Evolutionary conservation across 2,797 vertebrate species (phyloP).

Genomic region (Tolypeutes matacus): DNA sequence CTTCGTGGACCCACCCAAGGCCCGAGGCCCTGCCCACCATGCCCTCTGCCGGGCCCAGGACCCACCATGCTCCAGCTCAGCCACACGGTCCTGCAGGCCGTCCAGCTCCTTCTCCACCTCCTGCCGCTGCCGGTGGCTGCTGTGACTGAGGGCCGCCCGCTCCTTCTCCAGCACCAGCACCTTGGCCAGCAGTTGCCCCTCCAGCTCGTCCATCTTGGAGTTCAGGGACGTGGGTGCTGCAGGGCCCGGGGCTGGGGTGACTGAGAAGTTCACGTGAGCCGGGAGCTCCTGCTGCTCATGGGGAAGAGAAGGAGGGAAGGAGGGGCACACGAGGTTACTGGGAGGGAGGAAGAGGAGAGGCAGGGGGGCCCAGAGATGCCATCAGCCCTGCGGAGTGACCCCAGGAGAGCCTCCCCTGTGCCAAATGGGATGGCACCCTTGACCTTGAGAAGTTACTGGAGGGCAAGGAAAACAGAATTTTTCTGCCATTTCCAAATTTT

Average conservation of each 20-base stretch:
- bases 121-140: constrained; percentile 91
- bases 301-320: no score
- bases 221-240: constrained; percentile 85
- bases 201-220: constrained; percentile 94
- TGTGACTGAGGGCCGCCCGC: constrained; percentile 90
- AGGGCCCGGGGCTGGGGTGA: constrained; percentile 30
- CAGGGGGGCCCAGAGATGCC: not conserved
- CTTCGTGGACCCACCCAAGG: not conserved
- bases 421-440: constrained; percentile 88
- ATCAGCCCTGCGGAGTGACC: rapidly evolving
- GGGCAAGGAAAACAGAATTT: constrained; percentile 93
- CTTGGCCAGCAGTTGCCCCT: constrained; percentile 95
- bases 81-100: constrained; percentile 92
- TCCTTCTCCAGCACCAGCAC: constrained; percentile 95
- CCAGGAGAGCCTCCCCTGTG: not conserved
- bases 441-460: constrained; percentile 94
- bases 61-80: constrained; percentile 94
- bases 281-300: constrained; percentile 92
- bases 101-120: constrained; percentile 93
- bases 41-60: not conserved
- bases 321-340: no score
- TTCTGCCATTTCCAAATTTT: constrained; percentile 91
- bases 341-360: not conserved
- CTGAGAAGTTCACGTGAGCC: constrained; percentile 87
- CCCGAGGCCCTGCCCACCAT: rapidly evolving